Base-by-base conservation (phyloP, 2,888 invertebrate genomes). In the Pammene fasciana region DNA sequence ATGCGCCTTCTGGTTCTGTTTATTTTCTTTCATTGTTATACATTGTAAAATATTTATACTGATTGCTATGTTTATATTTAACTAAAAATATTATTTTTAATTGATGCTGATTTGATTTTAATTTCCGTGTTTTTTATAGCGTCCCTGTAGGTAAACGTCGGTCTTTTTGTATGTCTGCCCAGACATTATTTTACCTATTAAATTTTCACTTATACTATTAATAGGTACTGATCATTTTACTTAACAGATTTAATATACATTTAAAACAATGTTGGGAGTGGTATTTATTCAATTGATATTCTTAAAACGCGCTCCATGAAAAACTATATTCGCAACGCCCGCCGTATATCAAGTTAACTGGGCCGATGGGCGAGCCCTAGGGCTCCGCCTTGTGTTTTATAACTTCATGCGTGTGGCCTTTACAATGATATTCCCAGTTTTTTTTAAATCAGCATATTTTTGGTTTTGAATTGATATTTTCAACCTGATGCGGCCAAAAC, bases 331-430 rank as follows among this genome's bases (percentile, higher is more conserved):
- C 45, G 64, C 59, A 54, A 64, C 54, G 18, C 18, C 41, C 59
- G 59, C 57, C 26, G 57, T 79, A 76, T 77, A 78, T 78, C 80
- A 79, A 59, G 75, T 78, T 75, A 75, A 68, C 71, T 78, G 77
- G 77, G 76, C 48, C 57, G 72, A 75, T 76, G 81, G 81, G 78
- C 64, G 79, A 77, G 76, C 76, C 72, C 77, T 71, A 72, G 78
- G 54, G 77, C 78, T 78, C 79, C 78, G 78, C 83, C 82, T 78
- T 72, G 9, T 65, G 74, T 73, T 80, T 81, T 81, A 79, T 76
- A 77, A 76, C 78, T 78, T 81, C 75, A 79, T 79, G 79, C 82
- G 82, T 82, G 82, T 82, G 82, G 82, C 75, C 81, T 50, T 75
- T 48, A 65, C 70, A 70, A 60, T 65, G 55, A 65, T 62, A 62